A percentile compares a stretch with the other conserved stretches of the same genome.
Evolutionary conservation across 2,888 invertebrate species (phyloP).

Genomic region (Hypolimnas misippus): DNA sequence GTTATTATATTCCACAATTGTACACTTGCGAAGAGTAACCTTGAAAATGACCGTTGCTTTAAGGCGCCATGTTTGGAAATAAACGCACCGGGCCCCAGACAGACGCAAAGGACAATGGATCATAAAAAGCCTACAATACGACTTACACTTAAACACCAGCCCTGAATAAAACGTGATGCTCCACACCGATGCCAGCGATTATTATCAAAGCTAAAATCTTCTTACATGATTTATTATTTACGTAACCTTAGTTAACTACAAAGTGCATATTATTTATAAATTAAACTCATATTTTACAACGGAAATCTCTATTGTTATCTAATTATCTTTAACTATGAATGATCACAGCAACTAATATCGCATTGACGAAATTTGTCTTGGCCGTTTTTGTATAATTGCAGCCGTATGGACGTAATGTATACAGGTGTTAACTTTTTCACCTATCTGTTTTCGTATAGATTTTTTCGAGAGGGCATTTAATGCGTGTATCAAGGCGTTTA

Average conservation of each 20-base stretch:
- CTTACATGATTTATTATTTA: conserved; percentile 4
- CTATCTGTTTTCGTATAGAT: not conserved
- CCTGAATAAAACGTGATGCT: not conserved
- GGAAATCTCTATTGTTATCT: not conserved
- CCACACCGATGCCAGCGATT: conserved; percentile 12
- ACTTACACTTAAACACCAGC: not conserved
- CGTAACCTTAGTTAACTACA: conserved; percentile 7
- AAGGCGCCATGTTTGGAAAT: conserved; percentile 36
- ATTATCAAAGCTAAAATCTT: conserved; percentile 5
- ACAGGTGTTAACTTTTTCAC: too few relatives aligned
- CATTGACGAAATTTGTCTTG: too few relatives aligned
- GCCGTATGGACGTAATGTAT: too few relatives aligned
- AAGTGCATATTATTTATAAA: conserved; percentile 1
- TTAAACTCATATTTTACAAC: not conserved
- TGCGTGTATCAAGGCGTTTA: not conserved
- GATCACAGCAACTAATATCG: too few relatives aligned
- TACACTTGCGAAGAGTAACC: conserved; percentile 30
- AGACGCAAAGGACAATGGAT: not conserved
- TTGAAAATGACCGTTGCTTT: conserved; percentile 38
- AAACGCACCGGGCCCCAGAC: conserved; percentile 9
- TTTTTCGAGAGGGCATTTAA: not conserved
- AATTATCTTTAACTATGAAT: not conserved
- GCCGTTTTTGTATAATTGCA: too few relatives aligned
- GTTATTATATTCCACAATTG: conserved; percentile 11
- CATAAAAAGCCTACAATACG: conserved; percentile 7